Conservation (phyloP, 2,888 invertebrate species). For the Molanna angustata region DNA sequence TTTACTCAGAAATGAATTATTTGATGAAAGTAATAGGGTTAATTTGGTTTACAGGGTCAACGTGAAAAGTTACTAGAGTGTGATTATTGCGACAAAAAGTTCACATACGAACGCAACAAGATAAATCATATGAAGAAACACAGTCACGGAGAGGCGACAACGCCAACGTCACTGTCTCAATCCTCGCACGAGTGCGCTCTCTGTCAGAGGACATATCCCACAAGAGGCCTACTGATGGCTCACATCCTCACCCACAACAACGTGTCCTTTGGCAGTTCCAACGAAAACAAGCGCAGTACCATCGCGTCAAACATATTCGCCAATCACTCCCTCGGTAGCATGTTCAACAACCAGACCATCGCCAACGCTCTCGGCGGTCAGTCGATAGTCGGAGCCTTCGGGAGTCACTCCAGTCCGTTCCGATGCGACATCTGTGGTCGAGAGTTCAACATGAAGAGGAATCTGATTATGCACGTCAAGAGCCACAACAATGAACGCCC, state of each 20-base stretch:
- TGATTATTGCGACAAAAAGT: constrained; percentile 32
- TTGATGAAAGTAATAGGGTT: no score
- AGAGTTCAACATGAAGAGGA: constrained; percentile 32
- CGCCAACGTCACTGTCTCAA: background rate
- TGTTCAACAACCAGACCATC: no score
- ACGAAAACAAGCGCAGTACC: background rate
- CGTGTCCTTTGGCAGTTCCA: background rate
- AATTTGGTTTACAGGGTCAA: constrained; percentile 26
- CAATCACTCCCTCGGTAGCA: background rate
- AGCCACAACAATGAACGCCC: constrained; percentile 32
- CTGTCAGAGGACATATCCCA: constrained; percentile 24
- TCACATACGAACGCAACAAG: constrained; percentile 32
- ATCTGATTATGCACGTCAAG: constrained; percentile 32
- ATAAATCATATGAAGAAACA: constrained; percentile 33
- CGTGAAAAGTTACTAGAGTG: constrained; percentile 31
- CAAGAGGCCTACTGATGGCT: constrained; percentile 20
- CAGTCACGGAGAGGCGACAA: constrained; percentile 11
- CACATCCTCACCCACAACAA: constrained; percentile 26
- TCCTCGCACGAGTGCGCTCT: constrained; percentile 24
- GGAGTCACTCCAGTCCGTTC: constrained; percentile 19
- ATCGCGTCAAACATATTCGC: constrained; percentile 2
- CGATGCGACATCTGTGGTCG: constrained; percentile 31
- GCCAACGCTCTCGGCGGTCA: no score
- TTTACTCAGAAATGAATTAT: no score
- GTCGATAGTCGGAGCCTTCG: no score